These are phyloP conservation scores for Petromus typicus DNA, from an alignment of 2,113 vertebrate species.

Conservation along the genomic window DNA sequence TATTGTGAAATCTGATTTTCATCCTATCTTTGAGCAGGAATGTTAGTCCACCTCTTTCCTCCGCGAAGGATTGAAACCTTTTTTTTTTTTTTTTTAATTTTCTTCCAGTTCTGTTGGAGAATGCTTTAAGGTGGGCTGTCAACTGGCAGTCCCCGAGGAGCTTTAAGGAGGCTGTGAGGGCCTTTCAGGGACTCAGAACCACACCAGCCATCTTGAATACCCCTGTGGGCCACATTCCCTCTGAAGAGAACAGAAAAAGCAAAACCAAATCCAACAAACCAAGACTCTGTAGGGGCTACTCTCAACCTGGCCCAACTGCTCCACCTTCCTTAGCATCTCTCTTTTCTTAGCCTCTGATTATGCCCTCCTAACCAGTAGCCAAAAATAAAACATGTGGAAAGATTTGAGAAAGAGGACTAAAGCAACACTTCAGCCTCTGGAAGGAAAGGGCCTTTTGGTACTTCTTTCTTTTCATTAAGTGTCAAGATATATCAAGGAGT, in stretches of 20 bases:
- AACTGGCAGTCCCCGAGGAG: neutral
- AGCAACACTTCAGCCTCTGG: neutral
- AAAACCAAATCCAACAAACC: constrained; percentile 20
- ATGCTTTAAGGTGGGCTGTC: constrained; percentile 31
- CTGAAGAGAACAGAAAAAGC: neutral
- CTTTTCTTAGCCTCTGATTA: constrained; percentile 52
- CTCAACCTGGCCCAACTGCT: neutral
- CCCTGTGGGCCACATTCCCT: neutral
- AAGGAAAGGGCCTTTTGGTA: neutral
- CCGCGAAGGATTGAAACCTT: neutral
- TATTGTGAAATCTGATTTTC: constrained; percentile 22
- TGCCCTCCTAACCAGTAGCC: constrained; percentile 54
- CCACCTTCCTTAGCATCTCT: constrained; percentile 35
- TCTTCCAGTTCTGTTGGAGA: constrained; percentile 3
- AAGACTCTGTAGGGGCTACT: neutral
- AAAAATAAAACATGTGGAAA: constrained; percentile 54
- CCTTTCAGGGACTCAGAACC: neutral
- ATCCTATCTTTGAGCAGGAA: constrained; percentile 34
- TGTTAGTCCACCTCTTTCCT: constrained; percentile 19
- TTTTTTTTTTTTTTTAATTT: constrained; percentile 22
- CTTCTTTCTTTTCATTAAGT: neutral
- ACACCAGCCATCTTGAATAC: fast-evolving
- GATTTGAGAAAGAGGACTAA: constrained; percentile 31
- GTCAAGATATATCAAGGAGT: neutral
- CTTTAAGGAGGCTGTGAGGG: neutral